These are phyloP conservation scores for Epinotia nisella DNA, from an alignment of 2,888 invertebrate genomes.

Conservation along the genomic window DNA sequence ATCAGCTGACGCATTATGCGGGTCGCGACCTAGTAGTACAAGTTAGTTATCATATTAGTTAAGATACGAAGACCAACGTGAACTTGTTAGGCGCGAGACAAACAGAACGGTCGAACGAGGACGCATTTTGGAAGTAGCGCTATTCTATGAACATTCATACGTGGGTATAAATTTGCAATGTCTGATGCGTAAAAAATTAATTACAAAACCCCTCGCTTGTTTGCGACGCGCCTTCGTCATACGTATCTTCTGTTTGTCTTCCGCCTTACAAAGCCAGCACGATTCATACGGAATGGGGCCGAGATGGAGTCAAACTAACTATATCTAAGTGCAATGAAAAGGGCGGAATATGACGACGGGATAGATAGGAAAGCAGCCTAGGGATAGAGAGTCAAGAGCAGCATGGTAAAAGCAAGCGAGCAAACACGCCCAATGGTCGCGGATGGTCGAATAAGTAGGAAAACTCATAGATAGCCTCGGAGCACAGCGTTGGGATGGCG, in stretches of 20 bases:
- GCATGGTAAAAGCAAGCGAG: neutral
- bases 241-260: neutral
- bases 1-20: conserved; percentile 98
- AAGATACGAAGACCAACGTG: neutral
- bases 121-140: neutral
- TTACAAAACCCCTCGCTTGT: neutral
- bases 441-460: neutral
- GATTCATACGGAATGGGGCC: neutral
- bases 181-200: too few species aligned
- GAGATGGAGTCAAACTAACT: neutral
- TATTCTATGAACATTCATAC: too few species aligned
- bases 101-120: neutral
- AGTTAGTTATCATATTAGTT: neutral
- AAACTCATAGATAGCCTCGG: neutral
- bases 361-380: conserved; percentile 1
- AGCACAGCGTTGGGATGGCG: neutral
- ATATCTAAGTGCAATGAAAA: neutral
- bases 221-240: neutral
- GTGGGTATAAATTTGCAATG: too few species aligned
- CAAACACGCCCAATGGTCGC: neutral
- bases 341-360: neutral
- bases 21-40: conserved; percentile 89
- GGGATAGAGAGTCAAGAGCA: neutral
- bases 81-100: neutral
- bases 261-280: too few species aligned